A percentile compares a stretch with the other conserved stretches of the same genome.
These are phyloP conservation scores for Acronicta alni DNA, from an alignment of 2,888 invertebrate species.

Conservation along the genomic window DNA sequence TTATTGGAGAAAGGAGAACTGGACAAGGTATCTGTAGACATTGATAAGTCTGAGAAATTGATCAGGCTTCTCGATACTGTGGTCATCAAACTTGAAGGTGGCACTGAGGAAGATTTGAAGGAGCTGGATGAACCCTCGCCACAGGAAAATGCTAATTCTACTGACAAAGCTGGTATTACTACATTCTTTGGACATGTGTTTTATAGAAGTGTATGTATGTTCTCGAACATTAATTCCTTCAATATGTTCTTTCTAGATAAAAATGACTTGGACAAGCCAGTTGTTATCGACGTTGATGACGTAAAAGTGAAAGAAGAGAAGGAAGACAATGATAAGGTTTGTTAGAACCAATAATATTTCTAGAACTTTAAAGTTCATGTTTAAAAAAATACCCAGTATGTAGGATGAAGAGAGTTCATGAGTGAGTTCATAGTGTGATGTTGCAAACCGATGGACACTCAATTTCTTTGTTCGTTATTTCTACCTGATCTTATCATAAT, in stretches of 20 bases:
- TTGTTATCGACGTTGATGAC: conserved; percentile 82
- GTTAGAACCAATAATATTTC: conserved; percentile 24
- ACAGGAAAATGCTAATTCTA: conserved; percentile 65
- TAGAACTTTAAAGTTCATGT: too few species aligned
- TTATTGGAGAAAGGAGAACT: conserved; percentile 93
- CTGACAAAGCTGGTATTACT: conserved; percentile 75
- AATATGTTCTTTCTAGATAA: conserved; percentile 64
- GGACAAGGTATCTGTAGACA: conserved; percentile 94
- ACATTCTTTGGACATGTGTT: not conserved
- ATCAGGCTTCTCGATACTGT: conserved; percentile 97
- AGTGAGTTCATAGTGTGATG: too few species aligned
- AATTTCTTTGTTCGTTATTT: too few species aligned
- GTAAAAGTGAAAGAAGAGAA: conserved; percentile 84
- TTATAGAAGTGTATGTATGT: not conserved
- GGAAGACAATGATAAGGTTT: conserved; percentile 77
- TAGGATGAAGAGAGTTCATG: too few species aligned
- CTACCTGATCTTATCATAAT: too few species aligned
- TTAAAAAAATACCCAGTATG: too few species aligned
- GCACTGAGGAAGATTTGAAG: conserved; percentile 95
- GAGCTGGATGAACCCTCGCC: conserved; percentile 92
- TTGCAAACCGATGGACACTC: too few species aligned
- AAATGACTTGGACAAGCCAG: conserved; percentile 77
- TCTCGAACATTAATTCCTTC: not conserved
- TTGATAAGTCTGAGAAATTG: conserved; percentile 94
- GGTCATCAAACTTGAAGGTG: conserved; percentile 98